These are phyloP conservation scores for Serrognathus titanus DNA, from an alignment of 2,888 invertebrate genomes.

Conservation along the genomic window DNA sequence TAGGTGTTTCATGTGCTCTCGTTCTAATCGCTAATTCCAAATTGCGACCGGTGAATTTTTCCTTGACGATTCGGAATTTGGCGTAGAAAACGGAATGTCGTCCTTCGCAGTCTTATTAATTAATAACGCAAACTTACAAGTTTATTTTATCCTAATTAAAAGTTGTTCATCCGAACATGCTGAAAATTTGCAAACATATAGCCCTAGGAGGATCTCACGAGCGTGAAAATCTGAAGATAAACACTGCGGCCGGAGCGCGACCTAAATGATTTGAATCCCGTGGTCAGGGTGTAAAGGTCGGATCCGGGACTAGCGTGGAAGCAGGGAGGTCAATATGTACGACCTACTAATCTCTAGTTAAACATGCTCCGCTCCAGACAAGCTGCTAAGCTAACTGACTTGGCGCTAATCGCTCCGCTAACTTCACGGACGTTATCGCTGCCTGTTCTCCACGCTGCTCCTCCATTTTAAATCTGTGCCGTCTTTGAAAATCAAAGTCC, in stretches of 20 bases:
- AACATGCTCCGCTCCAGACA: slow-evolving; percentile 3
- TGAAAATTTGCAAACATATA: not conserved
- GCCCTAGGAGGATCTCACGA: not conserved
- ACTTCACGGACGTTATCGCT: not conserved
- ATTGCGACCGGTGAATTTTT: no score
- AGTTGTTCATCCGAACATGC: not conserved
- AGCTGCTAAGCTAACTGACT: slow-evolving; percentile 3
- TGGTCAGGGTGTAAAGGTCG: not conserved
- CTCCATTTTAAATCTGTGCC: no score
- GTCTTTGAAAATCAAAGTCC: no score
- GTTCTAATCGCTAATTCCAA: no score
- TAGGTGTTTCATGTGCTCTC: no score
- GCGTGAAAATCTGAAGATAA: not conserved
- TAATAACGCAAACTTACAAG: no score
- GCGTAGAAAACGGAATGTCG: no score
- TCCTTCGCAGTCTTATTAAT: no score
- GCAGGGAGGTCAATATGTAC: not conserved
- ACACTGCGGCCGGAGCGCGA: not conserved
- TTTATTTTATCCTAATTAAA: not conserved
- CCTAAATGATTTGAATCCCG: slow-evolving; percentile 1
- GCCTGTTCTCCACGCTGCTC: not conserved
- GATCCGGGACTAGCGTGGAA: not conserved
- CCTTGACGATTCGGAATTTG: no score
- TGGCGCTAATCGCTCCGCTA: not conserved
- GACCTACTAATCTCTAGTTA: slow-evolving; percentile 1